Evolutionary conservation across 2,797 vertebrate genomes (phyloP).

Genomic region (Telmatherina bonti): DNA sequence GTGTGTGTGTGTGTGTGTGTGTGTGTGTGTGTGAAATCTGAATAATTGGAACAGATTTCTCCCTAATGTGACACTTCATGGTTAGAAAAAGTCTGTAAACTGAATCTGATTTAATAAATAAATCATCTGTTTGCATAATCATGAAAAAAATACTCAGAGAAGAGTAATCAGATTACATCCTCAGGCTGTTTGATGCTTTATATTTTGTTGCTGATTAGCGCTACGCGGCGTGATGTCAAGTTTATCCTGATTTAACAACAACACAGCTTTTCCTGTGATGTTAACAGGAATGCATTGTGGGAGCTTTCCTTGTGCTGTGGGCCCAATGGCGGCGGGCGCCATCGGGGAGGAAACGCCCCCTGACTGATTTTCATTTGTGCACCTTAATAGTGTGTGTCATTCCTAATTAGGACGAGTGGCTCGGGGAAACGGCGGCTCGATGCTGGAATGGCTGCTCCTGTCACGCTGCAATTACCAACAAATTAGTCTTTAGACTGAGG

Average conservation of each 20-base stretch:
- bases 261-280: neutral
- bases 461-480: slow-evolving; percentile 82
- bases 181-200: too few relatives aligned
- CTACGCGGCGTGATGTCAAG: too few relatives aligned
- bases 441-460: slow-evolving; percentile 73
- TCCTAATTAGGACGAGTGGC: slow-evolving; percentile 76
- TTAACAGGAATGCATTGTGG: slow-evolving; percentile 29
- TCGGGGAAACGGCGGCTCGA: slow-evolving; percentile 65
- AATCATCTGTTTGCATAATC: too few relatives aligned
- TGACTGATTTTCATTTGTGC: slow-evolving; percentile 72
- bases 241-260: too few relatives aligned
- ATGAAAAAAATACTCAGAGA: neutral
- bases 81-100: too few relatives aligned
- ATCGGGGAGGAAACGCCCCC: slow-evolving; percentile 33
- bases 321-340: neutral
- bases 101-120: too few relatives aligned
- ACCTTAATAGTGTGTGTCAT: slow-evolving; percentile 75
- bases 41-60: too few relatives aligned
- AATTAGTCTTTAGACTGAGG: slow-evolving; percentile 80
- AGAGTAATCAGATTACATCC: slow-evolving; percentile 20
- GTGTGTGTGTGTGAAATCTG: too few relatives aligned
- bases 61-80: too few relatives aligned
- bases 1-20: neutral
- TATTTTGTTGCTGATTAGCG: too few relatives aligned
- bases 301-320: slow-evolving; percentile 9